Conservation (phyloP, 2,888 invertebrate genomes). For the Cryptocephalus moraei region DNA sequence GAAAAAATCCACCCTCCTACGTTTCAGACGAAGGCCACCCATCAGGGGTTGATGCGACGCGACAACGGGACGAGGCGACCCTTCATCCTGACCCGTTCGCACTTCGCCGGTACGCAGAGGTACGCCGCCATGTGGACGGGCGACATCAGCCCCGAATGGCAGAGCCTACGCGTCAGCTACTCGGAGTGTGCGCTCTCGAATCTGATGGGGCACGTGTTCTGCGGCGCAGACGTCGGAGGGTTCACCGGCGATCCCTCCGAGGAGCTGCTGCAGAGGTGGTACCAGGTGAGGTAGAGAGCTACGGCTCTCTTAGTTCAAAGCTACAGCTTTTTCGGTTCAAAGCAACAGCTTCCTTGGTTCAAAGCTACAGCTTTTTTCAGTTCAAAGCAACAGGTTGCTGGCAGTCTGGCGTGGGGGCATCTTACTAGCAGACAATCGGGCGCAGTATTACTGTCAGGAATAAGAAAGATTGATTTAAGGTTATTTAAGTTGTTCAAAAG, state of each 20-base stretch:
- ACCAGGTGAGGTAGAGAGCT: conserved; percentile 45
- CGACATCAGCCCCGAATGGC: conserved; percentile 90
- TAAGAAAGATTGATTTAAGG: no score
- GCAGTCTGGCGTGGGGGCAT: no score
- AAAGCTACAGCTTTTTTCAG: no score
- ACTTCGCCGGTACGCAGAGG: conserved; percentile 87
- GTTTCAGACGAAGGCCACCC: conserved; percentile 47
- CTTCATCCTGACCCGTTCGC: conserved; percentile 80
- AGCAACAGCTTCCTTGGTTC: no score
- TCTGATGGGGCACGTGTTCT: conserved; percentile 76
- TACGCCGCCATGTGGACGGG: conserved; percentile 93
- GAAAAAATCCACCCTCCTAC: background rate
- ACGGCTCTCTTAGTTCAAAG: no score
- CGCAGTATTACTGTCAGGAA: no score
- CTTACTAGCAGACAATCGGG: no score
- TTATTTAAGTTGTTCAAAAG: no score
- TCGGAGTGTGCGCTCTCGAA: conserved; percentile 78
- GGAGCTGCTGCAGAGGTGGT: conserved; percentile 17
- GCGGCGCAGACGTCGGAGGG: conserved; percentile 93
- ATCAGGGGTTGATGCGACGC: conserved; percentile 46
- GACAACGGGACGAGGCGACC: conserved; percentile 56
- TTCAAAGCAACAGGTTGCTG: no score
- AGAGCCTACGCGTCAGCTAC: conserved; percentile 68
- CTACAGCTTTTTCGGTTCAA: no score
- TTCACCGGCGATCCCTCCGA: conserved; percentile 42